phyloP scores from a whole-genome alignment of 53 echinoderm and acorn worm species.

The Stichopus horrens region DNA sequence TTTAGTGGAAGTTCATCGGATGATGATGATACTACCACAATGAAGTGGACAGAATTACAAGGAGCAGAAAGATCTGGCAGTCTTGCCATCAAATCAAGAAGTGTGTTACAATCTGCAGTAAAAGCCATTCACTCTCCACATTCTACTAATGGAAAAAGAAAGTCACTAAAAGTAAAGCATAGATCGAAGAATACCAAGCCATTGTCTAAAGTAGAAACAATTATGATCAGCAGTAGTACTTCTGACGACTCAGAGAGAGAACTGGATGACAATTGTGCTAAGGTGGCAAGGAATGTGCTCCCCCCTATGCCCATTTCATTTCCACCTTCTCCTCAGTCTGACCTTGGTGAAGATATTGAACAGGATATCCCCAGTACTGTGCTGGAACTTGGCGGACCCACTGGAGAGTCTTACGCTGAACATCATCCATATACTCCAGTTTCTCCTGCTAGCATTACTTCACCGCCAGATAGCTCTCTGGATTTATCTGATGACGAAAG shows the following conservation, averaged over 20 bases:
- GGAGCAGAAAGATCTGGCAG: neutral
- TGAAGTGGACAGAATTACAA: neutral
- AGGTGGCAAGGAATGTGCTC: neutral
- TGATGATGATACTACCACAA: neutral
- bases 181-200: neutral
- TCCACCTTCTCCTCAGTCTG: slow-evolving; percentile 19
- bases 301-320: neutral
- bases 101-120: neutral
- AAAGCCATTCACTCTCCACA: neutral
- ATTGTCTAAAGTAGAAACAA: neutral
- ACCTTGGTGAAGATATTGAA: slow-evolving; percentile 2
- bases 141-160: neutral
- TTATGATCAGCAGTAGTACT: slow-evolving; percentile 15
- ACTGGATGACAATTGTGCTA: neutral
- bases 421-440: neutral
- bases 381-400: neutral
- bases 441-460: slow-evolving; percentile 14
- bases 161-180: neutral
- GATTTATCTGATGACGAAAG: neutral
- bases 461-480: neutral
- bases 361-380: neutral
- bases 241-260: neutral
- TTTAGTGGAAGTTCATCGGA: slow-evolving; percentile 1
- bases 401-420: neutral
- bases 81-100: neutral